phyloP scores from a whole-genome alignment of 1,140 invertebrate species.

The Brachionus paranguensis region DNA sequence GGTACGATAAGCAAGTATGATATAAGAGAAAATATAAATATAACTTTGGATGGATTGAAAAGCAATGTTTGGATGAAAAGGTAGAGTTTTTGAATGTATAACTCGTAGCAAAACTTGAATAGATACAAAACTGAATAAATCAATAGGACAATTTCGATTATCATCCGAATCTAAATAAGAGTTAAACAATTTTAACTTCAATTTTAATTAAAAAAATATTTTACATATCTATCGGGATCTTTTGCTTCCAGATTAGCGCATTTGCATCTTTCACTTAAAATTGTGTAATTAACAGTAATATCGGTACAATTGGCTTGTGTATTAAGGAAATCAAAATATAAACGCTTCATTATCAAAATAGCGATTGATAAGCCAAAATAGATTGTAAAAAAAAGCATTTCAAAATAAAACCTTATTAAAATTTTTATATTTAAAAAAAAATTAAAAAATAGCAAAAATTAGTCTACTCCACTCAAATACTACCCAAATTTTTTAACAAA shows the following conservation, averaged over 20 bases:
- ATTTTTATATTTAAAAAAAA: neutral
- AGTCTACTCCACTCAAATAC: too few relatives aligned
- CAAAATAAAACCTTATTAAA: conserved; percentile 32
- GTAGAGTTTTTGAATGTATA: conserved; percentile 27
- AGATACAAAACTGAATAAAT: conserved; percentile 24
- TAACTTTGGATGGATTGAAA: conserved; percentile 28
- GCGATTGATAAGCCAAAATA: neutral
- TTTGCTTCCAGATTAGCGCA: conserved; percentile 23
- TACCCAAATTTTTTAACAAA: too few relatives aligned
- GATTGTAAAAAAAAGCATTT: conserved; percentile 28
- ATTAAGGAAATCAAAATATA: conserved; percentile 7
- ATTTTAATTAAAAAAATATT: neutral
- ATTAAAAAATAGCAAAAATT: too few relatives aligned
- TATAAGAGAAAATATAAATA: conserved; percentile 28
- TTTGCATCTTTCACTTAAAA: neutral
- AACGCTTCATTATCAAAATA: conserved; percentile 11
- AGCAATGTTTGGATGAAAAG: conserved; percentile 1
- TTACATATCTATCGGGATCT: conserved; percentile 6
- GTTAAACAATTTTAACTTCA: neutral
- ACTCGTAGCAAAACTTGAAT: neutral
- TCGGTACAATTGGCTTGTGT: neutral
- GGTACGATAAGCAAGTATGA: conserved; percentile 22
- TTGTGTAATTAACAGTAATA: neutral
- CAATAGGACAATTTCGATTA: neutral
- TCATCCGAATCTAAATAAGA: neutral